A percentile compares a stretch with the other conserved stretches of the same genome.
Conservation (phyloP, 1,140 invertebrate genomes). For the Drosophila orena region DNA sequence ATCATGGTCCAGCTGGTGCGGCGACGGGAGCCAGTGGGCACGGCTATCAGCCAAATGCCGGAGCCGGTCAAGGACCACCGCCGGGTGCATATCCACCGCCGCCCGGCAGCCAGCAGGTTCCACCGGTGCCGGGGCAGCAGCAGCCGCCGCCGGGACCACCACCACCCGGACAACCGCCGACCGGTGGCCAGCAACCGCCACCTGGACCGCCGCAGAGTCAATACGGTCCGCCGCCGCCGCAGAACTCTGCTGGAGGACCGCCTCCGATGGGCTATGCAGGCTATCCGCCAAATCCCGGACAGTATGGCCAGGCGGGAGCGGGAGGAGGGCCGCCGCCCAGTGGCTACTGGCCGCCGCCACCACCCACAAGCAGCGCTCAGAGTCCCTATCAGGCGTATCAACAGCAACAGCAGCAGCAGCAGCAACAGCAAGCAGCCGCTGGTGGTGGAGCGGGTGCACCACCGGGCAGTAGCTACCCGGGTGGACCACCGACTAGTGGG, state of each 20-base stretch:
- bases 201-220: slow-evolving; percentile 71
- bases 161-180: slow-evolving; percentile 76
- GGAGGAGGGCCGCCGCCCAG: slow-evolving; percentile 76
- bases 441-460: slow-evolving; percentile 53
- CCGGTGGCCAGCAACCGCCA: slow-evolving; percentile 82
- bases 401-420: slow-evolving; percentile 33
- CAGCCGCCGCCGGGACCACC: slow-evolving; percentile 70
- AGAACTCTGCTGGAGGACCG: slow-evolving; percentile 62
- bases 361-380: slow-evolving; percentile 63
- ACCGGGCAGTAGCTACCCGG: slow-evolving; percentile 61
- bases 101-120: slow-evolving; percentile 65
- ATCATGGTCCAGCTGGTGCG: slow-evolving; percentile 61
- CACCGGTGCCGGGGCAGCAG: slow-evolving; percentile 69
- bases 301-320: slow-evolving; percentile 69
- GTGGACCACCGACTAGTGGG: slow-evolving; percentile 47
- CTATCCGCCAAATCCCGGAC: slow-evolving; percentile 76
- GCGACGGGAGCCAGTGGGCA: slow-evolving; percentile 46
- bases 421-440: slow-evolving; percentile 21
- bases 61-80: slow-evolving; percentile 61
- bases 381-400: slow-evolving; percentile 75
- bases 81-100: slow-evolving; percentile 71
- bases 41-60: slow-evolving; percentile 66
- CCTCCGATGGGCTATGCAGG: slow-evolving; percentile 77
- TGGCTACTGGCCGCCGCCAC: slow-evolving; percentile 71
- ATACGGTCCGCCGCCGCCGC: slow-evolving; percentile 84